Percentiles rank a stretch among this genome's conserved stretches.
Conservation (phyloP, 2,888 invertebrate genomes). For the Idaea biselata region DNA sequence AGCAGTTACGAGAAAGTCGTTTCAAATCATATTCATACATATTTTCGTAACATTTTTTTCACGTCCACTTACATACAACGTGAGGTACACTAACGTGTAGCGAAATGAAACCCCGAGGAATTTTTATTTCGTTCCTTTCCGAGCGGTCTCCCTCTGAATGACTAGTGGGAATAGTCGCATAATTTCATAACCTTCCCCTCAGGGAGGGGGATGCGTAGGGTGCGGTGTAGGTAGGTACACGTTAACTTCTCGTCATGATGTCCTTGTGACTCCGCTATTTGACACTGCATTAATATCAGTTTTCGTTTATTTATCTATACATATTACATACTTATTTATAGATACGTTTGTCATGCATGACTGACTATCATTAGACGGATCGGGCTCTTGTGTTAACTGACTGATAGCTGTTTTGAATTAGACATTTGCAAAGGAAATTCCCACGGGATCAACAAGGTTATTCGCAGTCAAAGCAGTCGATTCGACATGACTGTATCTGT, state of each 20-base stretch:
- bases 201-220: constrained; percentile 34
- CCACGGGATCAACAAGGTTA: too few relatives aligned
- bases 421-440: too few relatives aligned
- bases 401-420: too few relatives aligned
- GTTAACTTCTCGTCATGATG: constrained; percentile 35
- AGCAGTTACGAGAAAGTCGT: too few relatives aligned
- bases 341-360: too few relatives aligned
- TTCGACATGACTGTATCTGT: too few relatives aligned
- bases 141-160: constrained; percentile 42
- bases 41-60: neutral
- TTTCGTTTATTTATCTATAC: neutral
- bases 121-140: constrained; percentile 33
- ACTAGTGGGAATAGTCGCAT: constrained; percentile 51
- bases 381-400: too few relatives aligned
- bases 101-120: constrained; percentile 27
- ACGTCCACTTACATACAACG: neutral
- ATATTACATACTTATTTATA: neutral
- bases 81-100: constrained; percentile 15
- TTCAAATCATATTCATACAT: neutral
- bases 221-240: constrained; percentile 33
- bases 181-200: constrained; percentile 51
- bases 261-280: constrained; percentile 24
- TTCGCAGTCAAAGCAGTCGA: too few relatives aligned
- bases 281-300: constrained; percentile 27
- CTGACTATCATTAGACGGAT: too few relatives aligned